Conservation (phyloP, 2,113 vertebrate genomes). For the Vireo altiloquus region DNA sequence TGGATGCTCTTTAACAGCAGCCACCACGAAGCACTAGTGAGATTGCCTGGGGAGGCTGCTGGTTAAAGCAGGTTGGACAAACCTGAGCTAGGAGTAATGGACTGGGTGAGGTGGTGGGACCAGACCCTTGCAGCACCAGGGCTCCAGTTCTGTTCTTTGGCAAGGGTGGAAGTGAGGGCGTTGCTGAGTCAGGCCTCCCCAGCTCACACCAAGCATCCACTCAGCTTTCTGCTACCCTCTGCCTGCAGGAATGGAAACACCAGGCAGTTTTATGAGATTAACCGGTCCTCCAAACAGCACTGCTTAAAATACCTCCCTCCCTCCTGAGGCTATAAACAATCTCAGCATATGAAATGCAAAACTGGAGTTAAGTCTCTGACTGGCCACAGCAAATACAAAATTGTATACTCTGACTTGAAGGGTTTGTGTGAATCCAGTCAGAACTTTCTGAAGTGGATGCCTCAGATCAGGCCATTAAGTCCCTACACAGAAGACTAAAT, state of each 20-base stretch:
- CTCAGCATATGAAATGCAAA: background rate
- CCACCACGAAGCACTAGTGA: rapidly evolving
- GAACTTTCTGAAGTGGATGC: slow-evolving; percentile 22
- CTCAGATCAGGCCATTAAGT: slow-evolving; percentile 40
- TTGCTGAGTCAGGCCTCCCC: background rate
- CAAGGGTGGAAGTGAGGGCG: background rate
- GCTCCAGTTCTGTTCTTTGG: background rate
- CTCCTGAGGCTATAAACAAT: background rate
- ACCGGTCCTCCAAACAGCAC: background rate
- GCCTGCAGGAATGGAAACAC: background rate
- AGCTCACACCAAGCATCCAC: background rate
- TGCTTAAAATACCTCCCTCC: background rate
- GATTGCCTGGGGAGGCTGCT: rapidly evolving
- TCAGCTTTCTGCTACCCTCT: background rate
- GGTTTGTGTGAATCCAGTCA: slow-evolving; percentile 15
- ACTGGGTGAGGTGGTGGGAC: background rate
- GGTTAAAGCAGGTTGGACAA: background rate
- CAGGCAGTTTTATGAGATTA: background rate
- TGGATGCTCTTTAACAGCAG: background rate
- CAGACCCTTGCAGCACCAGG: background rate
- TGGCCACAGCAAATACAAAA: background rate
- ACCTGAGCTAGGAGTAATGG: background rate
- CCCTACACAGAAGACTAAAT: background rate
- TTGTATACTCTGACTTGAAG: background rate
- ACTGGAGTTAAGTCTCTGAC: background rate